Percentiles rank a stretch among this genome's conserved stretches.
phyloP scores from a whole-genome alignment of 2,797 vertebrate genomes.

The Manis javanica region DNA sequence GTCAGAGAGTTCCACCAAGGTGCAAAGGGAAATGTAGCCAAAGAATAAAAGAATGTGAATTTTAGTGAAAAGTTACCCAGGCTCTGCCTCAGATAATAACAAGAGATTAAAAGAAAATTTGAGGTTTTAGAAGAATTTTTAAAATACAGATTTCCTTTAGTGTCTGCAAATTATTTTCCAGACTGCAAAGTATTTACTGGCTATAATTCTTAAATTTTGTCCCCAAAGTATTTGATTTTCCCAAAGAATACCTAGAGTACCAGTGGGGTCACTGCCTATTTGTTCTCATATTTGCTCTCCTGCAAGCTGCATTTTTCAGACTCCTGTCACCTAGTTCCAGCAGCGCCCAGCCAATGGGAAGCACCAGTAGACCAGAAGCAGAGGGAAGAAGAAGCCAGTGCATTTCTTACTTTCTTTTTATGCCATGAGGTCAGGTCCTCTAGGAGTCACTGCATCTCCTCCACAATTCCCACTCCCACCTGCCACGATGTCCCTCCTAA shows the following conservation, averaged over 20 bases:
- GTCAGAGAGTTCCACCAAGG: not conserved
- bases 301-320: not conserved
- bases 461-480: not conserved
- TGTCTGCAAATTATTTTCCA: conserved; percentile 38
- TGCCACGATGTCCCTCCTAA: not conserved
- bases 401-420: not conserved
- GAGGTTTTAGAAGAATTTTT: not conserved
- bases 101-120: not conserved
- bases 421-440: not conserved
- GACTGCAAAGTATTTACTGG: not conserved
- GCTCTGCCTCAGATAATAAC: conserved; percentile 4
- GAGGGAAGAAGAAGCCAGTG: not conserved
- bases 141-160: not conserved
- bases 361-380: not conserved
- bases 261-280: not conserved
- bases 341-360: not conserved
- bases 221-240: conserved; percentile 3
- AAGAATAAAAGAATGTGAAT: not conserved
- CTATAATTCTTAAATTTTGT: conserved; percentile 25
- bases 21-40: not conserved
- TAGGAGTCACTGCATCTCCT: not conserved
- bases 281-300: not conserved
- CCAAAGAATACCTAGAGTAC: conserved; percentile 9
- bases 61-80: not conserved
- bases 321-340: not conserved